Conservation (phyloP, 2,888 invertebrate species). For the Catocala nupta region DNA sequence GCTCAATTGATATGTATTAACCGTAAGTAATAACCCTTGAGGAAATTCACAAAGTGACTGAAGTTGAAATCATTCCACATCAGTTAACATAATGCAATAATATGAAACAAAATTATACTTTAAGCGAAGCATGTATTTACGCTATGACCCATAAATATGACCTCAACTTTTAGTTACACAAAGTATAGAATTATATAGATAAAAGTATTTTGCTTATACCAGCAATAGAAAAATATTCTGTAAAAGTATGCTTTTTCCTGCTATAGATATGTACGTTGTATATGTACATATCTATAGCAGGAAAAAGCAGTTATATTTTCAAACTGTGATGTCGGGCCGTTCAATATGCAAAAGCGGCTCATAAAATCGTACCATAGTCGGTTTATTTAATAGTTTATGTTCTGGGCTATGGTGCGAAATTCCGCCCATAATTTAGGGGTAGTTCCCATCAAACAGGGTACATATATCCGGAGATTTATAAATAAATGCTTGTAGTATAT, state of each 20-base stretch:
- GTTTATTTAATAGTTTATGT: constrained; percentile 74
- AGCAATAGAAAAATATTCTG: too few species aligned
- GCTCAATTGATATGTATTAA: too few species aligned
- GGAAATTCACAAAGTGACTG: too few species aligned
- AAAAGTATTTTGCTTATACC: too few species aligned
- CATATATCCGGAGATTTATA: constrained; percentile 69
- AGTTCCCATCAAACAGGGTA: constrained; percentile 69
- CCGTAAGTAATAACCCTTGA: too few species aligned
- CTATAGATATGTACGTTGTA: not conserved
- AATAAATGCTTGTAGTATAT: constrained; percentile 52
- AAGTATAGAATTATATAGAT: too few species aligned
- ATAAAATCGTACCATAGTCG: constrained; percentile 66
- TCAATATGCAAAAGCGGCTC: constrained; percentile 67
- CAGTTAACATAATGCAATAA: not conserved
- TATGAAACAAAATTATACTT: not conserved
- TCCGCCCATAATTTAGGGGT: constrained; percentile 75
- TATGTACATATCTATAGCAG: constrained; percentile 3
- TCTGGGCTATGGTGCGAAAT: constrained; percentile 73
- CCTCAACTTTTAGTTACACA: too few species aligned
- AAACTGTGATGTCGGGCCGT: constrained; percentile 29
- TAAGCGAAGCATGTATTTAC: too few species aligned
- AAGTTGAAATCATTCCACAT: too few species aligned
- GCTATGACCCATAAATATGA: too few species aligned
- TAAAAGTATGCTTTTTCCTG: too few species aligned
- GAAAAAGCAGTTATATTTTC: constrained; percentile 34